Evolutionary conservation across 2,888 invertebrate genomes (phyloP), one percentile per base, ranked within the genome.

Genomic region (Octonoba sinensis): DNA sequence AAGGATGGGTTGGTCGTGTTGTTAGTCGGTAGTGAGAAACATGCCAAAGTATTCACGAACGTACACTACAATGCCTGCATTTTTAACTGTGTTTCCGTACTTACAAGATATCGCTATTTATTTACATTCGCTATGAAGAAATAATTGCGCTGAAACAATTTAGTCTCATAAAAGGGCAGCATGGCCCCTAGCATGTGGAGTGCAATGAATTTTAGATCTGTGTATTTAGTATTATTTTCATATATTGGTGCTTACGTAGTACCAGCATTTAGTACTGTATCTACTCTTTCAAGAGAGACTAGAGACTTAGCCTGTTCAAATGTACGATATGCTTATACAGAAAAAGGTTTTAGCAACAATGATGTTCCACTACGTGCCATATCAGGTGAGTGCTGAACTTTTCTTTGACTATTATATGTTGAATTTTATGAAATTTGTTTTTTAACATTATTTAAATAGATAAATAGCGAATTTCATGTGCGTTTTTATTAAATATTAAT

Each of bases 271-370:
- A 62, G 62, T 62, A 62, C 62, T 62, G 62, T 62, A 36, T 13
- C 36, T n/a, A 36, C 62, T 44, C 62, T 62, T 11, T 44, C 62
- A 44, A 62, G 62, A 62, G 62, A 62, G 18, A 1, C 36, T 11
- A 62, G 62, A n/a, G 62, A 62, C 62, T 11, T 62, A 62, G 36
- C 62, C 1, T 62, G 62, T 62, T 44, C 62, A 62, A 62, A 62
- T 44, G 62, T 62, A 16, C 62, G 62, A 16, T 44, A 62, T 44
- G 62, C 62, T 18, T 62, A 62, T 36, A 16, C 15, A n/a, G n/a
- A 62, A 62, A 62, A n/a, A 62, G 62, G 62, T 62, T 62, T 62
- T 62, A 62, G 36, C 44, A 62, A 62, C 44, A 62, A 44, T 62
- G 62, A 62, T 62, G 62, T 62, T 16, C 62, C 62, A 44, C 44